Evolutionary conservation across 2,113 vertebrate species (phyloP).

Genomic region (Recurvirostra avosetta): DNA sequence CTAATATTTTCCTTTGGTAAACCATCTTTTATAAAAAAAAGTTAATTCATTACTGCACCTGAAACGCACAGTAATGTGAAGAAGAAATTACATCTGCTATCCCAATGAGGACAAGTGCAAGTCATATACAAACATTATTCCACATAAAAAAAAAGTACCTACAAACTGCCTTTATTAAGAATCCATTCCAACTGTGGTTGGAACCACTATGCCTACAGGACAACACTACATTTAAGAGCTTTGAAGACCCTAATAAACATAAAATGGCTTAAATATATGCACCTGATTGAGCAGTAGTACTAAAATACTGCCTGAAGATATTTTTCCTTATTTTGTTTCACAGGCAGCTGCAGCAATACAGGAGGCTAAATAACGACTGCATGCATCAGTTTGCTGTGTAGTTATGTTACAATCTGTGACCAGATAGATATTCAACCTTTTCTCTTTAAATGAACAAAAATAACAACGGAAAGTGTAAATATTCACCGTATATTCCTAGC

Average conservation of each 20-base stretch:
- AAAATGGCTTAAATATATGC: neutral
- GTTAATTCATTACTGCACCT: neutral
- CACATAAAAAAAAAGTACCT: neutral
- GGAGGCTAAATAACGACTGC: neutral
- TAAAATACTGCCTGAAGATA: neutral
- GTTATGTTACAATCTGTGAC: neutral
- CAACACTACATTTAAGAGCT: neutral
- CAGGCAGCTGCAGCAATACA: neutral
- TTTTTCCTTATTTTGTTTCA: neutral
- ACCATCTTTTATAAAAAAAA: neutral
- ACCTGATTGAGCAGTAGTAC: neutral
- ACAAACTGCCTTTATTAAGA: neutral
- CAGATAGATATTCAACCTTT: no score
- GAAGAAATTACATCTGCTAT: neutral
- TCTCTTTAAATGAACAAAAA: neutral
- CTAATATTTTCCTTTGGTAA: neutral
- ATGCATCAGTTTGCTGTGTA: constrained; percentile 14
- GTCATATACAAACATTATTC: neutral
- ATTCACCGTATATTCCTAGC: neutral
- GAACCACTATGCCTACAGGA: neutral
- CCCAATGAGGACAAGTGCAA: neutral
- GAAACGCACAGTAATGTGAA: neutral
- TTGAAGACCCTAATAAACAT: neutral
- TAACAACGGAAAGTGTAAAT: constrained; percentile 48
- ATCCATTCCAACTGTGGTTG: neutral